Conservation (phyloP, 2,797 vertebrate genomes). For the Sebastes hopkinsi region DNA sequence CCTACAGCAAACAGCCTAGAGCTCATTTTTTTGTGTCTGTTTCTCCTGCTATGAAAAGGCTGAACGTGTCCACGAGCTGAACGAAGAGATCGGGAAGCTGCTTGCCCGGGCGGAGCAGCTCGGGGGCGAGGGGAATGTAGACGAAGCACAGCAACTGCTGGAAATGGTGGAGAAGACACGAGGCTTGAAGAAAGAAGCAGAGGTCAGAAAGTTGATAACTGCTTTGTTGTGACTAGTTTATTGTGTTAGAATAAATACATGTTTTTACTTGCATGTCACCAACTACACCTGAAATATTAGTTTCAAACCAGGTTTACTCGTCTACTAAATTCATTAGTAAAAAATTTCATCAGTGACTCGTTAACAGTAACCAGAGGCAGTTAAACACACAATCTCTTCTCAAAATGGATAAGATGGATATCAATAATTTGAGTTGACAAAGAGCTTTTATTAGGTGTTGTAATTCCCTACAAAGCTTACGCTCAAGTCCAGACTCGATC, state of each 20-base stretch:
- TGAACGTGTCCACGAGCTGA: slow-evolving; percentile 96
- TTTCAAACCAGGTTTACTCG: not conserved
- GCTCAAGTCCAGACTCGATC: not conserved
- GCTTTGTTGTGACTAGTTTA: not conserved
- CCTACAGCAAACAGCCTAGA: too few species aligned
- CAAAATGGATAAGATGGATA: not conserved
- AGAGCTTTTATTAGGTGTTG: not conserved
- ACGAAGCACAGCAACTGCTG: slow-evolving; percentile 96
- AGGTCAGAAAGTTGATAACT: slow-evolving; percentile 81
- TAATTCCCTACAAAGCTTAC: not conserved
- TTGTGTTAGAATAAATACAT: not conserved
- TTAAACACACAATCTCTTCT: too few species aligned
- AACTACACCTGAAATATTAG: not conserved
- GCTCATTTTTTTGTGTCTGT: not conserved
- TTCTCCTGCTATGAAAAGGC: slow-evolving; percentile 79
- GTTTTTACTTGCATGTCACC: not conserved
- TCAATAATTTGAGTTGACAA: not conserved
- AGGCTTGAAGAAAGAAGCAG: slow-evolving; percentile 94
- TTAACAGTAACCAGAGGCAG: not conserved
- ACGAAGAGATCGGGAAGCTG: slow-evolving; percentile 98
- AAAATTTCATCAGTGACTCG: not conserved
- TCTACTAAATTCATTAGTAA: not conserved
- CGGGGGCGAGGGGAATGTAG: slow-evolving; percentile 96
- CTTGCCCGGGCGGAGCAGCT: slow-evolving; percentile 96
- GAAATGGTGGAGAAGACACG: slow-evolving; percentile 97